Percentiles rank a stretch among this genome's conserved stretches.
phyloP scores from a whole-genome alignment of 2,797 vertebrate species.

The Vultur gryphus region DNA sequence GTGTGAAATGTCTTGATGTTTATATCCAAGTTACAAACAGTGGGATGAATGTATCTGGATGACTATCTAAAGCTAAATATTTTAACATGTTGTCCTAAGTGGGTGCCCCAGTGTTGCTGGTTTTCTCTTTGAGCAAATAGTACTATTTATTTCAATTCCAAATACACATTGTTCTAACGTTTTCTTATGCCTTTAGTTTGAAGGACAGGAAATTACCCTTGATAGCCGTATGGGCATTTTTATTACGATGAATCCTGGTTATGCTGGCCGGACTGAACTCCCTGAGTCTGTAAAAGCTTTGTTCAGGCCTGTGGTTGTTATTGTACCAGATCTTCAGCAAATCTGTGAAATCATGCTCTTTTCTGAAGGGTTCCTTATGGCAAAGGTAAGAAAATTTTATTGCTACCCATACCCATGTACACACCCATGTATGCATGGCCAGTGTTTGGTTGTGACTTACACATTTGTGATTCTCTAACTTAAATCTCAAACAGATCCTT shows the following conservation, averaged over 20 bases:
- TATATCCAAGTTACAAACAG: not conserved
- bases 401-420: not conserved
- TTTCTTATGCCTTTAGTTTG: constrained; percentile 79
- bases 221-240: constrained; percentile 93
- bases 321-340: constrained; percentile 94
- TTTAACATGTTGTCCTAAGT: not conserved
- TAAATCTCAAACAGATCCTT: constrained; percentile 76
- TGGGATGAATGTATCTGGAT: not conserved
- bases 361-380: constrained; percentile 93
- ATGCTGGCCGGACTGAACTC: constrained; percentile 93
- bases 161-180: not conserved
- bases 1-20: not conserved
- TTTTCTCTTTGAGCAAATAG: not conserved
- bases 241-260: constrained; percentile 98
- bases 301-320: constrained; percentile 96
- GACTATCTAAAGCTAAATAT: not conserved
- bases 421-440: not conserved
- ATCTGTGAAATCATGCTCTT: constrained; percentile 99
- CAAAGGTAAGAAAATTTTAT: constrained; percentile 79
- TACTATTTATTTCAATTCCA: not conserved
- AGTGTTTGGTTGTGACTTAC: not conserved
- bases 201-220: constrained; percentile 90
- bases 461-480: not conserved
- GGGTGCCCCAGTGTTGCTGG: not conserved
- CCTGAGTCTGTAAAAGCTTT: constrained; percentile 97